Conservation (phyloP, 2,797 vertebrate genomes). For the Acanthis flammea region DNA sequence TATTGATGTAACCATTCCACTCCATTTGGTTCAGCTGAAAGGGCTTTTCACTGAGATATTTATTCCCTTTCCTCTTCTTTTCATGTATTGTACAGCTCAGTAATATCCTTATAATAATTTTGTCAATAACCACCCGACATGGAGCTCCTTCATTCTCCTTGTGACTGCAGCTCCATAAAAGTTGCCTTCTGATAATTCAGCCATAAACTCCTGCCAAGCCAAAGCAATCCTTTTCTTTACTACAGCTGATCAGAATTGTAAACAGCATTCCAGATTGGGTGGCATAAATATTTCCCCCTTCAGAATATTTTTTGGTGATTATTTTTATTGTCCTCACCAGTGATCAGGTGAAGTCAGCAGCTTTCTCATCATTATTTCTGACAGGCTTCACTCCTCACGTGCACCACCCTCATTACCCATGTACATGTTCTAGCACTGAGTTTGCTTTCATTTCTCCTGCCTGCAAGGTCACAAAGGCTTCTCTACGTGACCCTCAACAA, state of each 20-base stretch:
- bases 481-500: accelerated
- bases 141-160: neutral
- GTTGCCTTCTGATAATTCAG: neutral
- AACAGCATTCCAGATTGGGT: neutral
- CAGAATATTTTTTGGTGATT: neutral
- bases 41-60: neutral
- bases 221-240: neutral
- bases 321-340: neutral
- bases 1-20: neutral
- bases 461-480: neutral
- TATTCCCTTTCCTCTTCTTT: neutral
- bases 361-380: neutral
- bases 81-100: neutral
- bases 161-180: neutral
- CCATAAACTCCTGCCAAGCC: neutral
- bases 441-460: neutral
- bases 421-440: neutral
- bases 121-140: neutral
- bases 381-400: neutral
- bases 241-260: neutral
- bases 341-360: neutral
- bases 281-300: neutral
- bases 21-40: neutral
- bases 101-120: neutral
- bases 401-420: neutral